Conservation (phyloP, 2,113 vertebrate genomes). For the Variabilichromis moorii region DNA sequence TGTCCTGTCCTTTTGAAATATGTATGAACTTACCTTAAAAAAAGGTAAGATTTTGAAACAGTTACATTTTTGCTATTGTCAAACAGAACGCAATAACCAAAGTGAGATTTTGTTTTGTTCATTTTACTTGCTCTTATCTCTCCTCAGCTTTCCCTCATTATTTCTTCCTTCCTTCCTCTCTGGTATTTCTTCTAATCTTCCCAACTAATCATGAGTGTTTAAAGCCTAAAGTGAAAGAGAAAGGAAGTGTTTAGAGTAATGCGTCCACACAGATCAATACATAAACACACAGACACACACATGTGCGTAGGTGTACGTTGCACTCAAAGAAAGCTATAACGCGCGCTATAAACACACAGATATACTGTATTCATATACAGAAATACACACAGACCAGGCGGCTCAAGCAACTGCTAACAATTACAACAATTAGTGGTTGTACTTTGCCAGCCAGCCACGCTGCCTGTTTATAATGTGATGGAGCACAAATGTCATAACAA, state of each 20-base stretch:
- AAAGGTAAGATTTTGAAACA: neutral
- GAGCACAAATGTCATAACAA: constrained; percentile 96
- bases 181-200: constrained; percentile 77
- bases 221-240: constrained; percentile 84
- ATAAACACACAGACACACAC: constrained; percentile 24
- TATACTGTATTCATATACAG: neutral
- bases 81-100: neutral
- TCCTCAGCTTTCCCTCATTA: neutral
- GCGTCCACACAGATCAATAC: neutral
- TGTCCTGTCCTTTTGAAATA: neutral
- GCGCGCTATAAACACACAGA: neutral
- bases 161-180: neutral
- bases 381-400: constrained; percentile 43
- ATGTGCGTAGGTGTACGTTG: constrained; percentile 22
- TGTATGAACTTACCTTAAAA: neutral
- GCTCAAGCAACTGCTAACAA: constrained; percentile 95
- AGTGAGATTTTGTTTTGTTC: neutral
- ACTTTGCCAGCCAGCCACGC: constrained; percentile 87
- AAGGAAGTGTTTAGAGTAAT: constrained; percentile 88
- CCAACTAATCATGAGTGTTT: constrained; percentile 87
- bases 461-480: constrained; percentile 96
- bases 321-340: constrained; percentile 8
- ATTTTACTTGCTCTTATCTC: neutral
- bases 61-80: neutral
- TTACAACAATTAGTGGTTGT: constrained; percentile 95